Evolutionary conservation across 2,113 vertebrate species (phyloP), one percentile per base, ranked within the genome.

Genomic region (Thomomys bottae): DNA sequence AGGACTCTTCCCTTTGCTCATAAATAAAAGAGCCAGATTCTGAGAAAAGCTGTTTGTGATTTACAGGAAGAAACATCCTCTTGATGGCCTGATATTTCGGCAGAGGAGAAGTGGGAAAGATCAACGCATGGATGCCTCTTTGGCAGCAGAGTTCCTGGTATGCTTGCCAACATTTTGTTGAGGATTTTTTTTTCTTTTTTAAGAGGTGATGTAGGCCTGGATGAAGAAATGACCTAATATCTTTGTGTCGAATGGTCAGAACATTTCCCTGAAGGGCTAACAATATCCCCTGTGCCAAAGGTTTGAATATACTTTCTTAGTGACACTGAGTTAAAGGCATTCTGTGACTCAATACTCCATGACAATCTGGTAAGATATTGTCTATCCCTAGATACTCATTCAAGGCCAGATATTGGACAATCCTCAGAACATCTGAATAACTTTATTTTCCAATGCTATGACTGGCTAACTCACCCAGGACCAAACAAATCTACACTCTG

Each of bases 111-210:
- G 92, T 91, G 64, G 94, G 94, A 88, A 87, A 90, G 90, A 95
- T 95, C 94, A 92, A 68, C 78, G 64, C 78, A 95, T 82, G 96
- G 96, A 97, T 95, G 89, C 66, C 36, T 91, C 66, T 95, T 96
- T 97, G 97, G 96, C 96, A 95, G 96, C 85, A 90, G 95, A 80
- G 34, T 88, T 94, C 87, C 87, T 18, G 64, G n/a, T 86, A 45
- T 93, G 59, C 84, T 96, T 95, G 97, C 97, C 97, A 97, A 97
- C 90, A 83, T 95, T 96, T 97, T 96, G 96, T 95, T 95, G 87
- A 96, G 84, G 87, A 80, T 95, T 98, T 54, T 49, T 54, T 54
- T 15, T 54, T 54, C 18, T 54, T 54, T 96, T 96, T 87, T 95
- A 96, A 95, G 97, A 96, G 94, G 94, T 10, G 42, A 96, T 94